phyloP scores from a whole-genome alignment of 2,888 invertebrate species.

The Cerastoderma edule region DNA sequence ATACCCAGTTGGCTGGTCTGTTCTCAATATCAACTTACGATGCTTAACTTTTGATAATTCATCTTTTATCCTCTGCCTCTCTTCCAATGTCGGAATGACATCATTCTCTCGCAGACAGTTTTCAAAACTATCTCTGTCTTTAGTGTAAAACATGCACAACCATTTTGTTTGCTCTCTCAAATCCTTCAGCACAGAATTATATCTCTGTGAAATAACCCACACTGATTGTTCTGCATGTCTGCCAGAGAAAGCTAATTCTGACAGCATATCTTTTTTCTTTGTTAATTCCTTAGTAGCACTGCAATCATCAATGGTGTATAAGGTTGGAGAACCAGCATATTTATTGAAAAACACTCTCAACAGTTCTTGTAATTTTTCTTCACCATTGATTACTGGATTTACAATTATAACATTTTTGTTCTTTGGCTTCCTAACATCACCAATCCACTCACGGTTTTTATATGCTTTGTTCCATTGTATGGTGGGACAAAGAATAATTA shows the following conservation, averaged over 20 bases:
- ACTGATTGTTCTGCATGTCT: slow-evolving; percentile 48
- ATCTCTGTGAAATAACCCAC: slow-evolving; percentile 59
- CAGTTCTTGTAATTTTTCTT: slow-evolving; percentile 41
- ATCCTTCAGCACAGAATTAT: slow-evolving; percentile 56
- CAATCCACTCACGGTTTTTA: slow-evolving; percentile 31
- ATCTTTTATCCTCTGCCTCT: slow-evolving; percentile 40
- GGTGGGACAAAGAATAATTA: slow-evolving; percentile 51
- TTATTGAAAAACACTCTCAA: slow-evolving; percentile 38
- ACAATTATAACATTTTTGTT: slow-evolving; percentile 40
- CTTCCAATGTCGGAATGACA: slow-evolving; percentile 48
- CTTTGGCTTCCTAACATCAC: slow-evolving; percentile 38
- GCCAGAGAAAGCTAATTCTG: slow-evolving; percentile 50
- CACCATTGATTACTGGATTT: slow-evolving; percentile 32
- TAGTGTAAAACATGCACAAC: slow-evolving; percentile 52
- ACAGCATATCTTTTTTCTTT: slow-evolving; percentile 56
- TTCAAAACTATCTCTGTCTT: slow-evolving; percentile 50
- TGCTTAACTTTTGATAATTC: slow-evolving; percentile 41
- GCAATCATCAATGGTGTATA: slow-evolving; percentile 62
- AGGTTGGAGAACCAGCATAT: slow-evolving; percentile 42
- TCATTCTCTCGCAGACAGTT: slow-evolving; percentile 58
- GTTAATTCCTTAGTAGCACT: slow-evolving; percentile 47
- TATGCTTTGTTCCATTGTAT: slow-evolving; percentile 46
- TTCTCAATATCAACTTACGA: slow-evolving; percentile 44
- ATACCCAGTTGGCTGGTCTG: slow-evolving; percentile 44
- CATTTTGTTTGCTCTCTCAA: slow-evolving; percentile 52